A percentile compares a stretch with the other conserved stretches of the same genome.
Evolutionary conservation across 2,888 invertebrate species (phyloP).

Genomic region (Dendrolimus houi): DNA sequence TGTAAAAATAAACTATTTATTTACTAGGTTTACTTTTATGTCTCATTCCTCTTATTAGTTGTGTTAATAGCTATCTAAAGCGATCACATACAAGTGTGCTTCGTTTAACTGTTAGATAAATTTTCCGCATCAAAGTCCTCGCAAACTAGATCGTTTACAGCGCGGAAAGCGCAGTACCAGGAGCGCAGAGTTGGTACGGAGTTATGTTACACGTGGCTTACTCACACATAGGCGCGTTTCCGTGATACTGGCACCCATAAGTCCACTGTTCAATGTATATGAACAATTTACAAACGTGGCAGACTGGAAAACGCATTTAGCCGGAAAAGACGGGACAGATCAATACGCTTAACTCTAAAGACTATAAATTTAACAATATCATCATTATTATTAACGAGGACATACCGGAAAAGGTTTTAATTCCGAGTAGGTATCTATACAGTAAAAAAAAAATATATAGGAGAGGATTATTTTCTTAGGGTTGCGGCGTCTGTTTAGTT

Average conservation of each 20-base stretch:
- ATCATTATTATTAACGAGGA: constrained; percentile 7
- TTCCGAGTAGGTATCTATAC: constrained; percentile 2
- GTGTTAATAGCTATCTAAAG: constrained; percentile 8
- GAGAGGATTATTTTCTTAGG: too few relatives aligned
- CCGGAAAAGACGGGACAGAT: constrained; percentile 52
- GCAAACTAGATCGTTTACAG: constrained; percentile 60
- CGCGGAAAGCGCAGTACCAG: constrained; percentile 43
- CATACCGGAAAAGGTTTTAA: not conserved
- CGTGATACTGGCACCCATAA: constrained; percentile 17
- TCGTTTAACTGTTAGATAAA: constrained; percentile 46
- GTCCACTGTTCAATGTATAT: constrained; percentile 25
- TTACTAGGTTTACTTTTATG: too few relatives aligned
- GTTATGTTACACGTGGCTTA: constrained; percentile 48
- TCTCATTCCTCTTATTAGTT: too few relatives aligned
- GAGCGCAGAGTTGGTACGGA: constrained; percentile 30
- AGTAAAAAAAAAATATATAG: too few relatives aligned
- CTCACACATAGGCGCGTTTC: constrained; percentile 34
- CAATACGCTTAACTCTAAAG: constrained; percentile 28
- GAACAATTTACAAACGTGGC: constrained; percentile 43
- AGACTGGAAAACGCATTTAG: constrained; percentile 58
- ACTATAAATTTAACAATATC: constrained; percentile 2
- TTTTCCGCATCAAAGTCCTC: constrained; percentile 55
- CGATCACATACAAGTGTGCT: constrained; percentile 22
- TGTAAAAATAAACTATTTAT: too few relatives aligned
- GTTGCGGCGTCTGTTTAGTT: too few relatives aligned